Evolutionary conservation across 2,113 vertebrate genomes (phyloP).

Genomic region (Pimephales promelas): DNA sequence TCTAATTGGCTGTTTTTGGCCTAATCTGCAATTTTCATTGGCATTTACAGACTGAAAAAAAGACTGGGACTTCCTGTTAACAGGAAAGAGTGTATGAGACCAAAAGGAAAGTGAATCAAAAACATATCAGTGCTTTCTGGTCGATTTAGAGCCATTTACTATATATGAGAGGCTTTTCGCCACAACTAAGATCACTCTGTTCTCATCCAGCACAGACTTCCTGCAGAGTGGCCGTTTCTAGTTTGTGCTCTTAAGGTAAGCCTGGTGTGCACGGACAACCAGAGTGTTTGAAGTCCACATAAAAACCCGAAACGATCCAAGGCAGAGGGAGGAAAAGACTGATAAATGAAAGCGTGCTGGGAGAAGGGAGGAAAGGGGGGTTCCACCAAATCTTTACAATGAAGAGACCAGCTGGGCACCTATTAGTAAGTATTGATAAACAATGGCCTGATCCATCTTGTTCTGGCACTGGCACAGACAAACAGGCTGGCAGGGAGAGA

Average conservation of each 20-base stretch:
- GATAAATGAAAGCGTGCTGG: conserved; percentile 37
- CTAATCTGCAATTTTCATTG: no score
- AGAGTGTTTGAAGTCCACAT: conserved; percentile 25
- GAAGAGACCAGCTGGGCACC: conserved; percentile 59
- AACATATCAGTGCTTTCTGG: conserved; percentile 24
- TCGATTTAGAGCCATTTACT: conserved; percentile 21
- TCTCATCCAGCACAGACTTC: conserved; percentile 22
- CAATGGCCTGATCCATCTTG: conserved; percentile 67
- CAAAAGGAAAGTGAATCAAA: conserved; percentile 17
- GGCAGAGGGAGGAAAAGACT: conserved; percentile 42
- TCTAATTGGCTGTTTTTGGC: no score
- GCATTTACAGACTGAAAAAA: not conserved
- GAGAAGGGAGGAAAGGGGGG: not conserved
- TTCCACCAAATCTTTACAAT: conserved; percentile 53
- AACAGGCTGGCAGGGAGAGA: conserved; percentile 34
- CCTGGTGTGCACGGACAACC: not conserved
- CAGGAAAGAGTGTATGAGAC: not conserved
- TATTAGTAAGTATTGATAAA: conserved; percentile 70
- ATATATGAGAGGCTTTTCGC: conserved; percentile 1
- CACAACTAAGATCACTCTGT: not conserved
- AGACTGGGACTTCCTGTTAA: not conserved
- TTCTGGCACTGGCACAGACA: conserved; percentile 60
- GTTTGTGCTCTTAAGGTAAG: conserved; percentile 26
- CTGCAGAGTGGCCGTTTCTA: conserved; percentile 21
- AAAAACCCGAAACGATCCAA: conserved; percentile 14